phyloP scores from a whole-genome alignment of 1,140 invertebrate genomes.

The Habropoda laboriosa region DNA sequence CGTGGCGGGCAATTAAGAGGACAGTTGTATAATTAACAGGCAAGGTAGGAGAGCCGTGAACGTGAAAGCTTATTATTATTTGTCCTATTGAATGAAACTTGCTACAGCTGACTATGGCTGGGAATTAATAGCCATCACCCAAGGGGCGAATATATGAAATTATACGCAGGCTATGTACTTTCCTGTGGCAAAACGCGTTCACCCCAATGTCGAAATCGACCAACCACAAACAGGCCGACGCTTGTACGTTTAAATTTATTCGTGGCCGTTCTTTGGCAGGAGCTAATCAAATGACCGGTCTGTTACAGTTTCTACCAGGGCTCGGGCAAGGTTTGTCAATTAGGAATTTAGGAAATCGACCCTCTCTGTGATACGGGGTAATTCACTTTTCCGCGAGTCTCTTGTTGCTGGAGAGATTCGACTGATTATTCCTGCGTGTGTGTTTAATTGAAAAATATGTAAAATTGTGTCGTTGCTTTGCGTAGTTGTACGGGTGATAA shows the following conservation, averaged over 20 bases:
- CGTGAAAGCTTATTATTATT: conserved; percentile 55
- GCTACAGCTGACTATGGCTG: conserved; percentile 3
- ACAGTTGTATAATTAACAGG: conserved; percentile 51
- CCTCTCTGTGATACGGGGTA: not conserved
- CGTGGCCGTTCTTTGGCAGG: conserved; percentile 1
- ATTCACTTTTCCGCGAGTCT: not conserved
- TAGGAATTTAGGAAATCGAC: not conserved
- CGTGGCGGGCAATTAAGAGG: conserved; percentile 38
- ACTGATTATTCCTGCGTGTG: not conserved
- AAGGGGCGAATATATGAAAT: conserved; percentile 40
- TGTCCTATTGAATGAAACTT: conserved; percentile 44
- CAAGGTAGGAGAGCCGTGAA: not conserved
- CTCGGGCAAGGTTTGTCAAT: conserved; percentile 1
- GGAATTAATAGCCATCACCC: conserved; percentile 58
- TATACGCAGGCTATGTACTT: conserved; percentile 20
- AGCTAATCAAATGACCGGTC: not conserved
- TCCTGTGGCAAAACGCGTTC: not conserved
- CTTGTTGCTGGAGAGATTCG: not conserved
- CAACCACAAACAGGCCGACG: not conserved
- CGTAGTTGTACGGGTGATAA: too few relatives aligned
- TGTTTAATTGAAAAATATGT: too few relatives aligned
- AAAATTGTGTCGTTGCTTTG: too few relatives aligned
- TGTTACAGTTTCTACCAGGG: not conserved
- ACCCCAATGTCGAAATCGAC: not conserved
- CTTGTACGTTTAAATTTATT: conserved; percentile 14